Percentiles rank a stretch among this genome's conserved stretches.
phyloP scores from a whole-genome alignment of 2,113 vertebrate species.

The Ibidorhyncha struthersii region DNA sequence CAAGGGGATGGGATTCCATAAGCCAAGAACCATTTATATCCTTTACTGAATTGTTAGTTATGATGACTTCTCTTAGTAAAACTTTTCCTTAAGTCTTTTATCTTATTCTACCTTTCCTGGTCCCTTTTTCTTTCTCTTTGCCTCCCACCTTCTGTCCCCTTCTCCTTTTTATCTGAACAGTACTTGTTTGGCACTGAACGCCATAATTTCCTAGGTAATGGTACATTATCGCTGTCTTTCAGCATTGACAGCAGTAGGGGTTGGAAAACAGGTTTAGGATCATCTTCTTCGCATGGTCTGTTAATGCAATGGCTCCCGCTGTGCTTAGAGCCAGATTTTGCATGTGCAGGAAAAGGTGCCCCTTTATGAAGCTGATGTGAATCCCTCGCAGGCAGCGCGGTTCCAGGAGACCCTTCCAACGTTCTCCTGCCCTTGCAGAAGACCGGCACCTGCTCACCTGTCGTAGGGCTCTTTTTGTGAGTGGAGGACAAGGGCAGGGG shows the following conservation, averaged over 20 bases:
- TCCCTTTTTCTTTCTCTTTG: neutral
- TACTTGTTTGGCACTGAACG: neutral
- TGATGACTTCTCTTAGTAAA: neutral
- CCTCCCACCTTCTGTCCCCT: neutral
- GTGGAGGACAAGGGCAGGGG: neutral
- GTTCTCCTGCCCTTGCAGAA: neutral
- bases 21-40: neutral
- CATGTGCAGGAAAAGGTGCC: neutral
- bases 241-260: neutral
- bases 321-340: neutral
- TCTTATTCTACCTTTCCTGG: neutral
- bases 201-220: neutral
- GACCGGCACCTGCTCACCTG: fast-evolving
- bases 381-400: neutral
- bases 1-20: neutral
- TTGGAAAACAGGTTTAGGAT: neutral
- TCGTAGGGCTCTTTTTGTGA: neutral
- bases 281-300: neutral
- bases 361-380: neutral
- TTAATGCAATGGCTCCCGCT: neutral
- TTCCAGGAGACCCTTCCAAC: neutral
- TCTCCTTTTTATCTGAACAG: neutral
- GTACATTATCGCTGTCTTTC: fast-evolving
- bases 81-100: neutral
- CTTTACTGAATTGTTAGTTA: neutral